These are phyloP conservation scores for Andrena bicolor DNA, from an alignment of 2,888 invertebrate genomes.

Conservation along the genomic window DNA sequence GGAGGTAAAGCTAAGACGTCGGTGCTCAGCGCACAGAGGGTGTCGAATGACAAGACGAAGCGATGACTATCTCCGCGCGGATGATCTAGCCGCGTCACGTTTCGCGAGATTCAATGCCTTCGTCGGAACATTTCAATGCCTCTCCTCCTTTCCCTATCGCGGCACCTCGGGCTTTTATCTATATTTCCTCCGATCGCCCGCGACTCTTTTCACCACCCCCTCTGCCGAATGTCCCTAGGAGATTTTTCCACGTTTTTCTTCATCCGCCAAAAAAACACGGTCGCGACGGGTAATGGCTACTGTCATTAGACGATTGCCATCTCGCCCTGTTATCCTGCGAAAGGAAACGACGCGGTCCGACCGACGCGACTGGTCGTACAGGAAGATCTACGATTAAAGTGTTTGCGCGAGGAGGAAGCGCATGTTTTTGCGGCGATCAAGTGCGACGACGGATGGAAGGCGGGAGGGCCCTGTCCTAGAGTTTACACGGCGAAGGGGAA, in stretches of 20 bases:
- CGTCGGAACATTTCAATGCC: neutral
- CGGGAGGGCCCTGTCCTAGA: neutral
- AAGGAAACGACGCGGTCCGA: constrained; percentile 47
- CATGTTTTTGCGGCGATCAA: constrained; percentile 52
- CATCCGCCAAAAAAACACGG: constrained; percentile 7
- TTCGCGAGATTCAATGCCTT: neutral
- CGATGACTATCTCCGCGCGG: constrained; percentile 53
- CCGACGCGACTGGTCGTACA: constrained; percentile 45
- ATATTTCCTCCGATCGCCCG: neutral
- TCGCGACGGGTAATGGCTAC: constrained; percentile 17
- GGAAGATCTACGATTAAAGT: constrained; percentile 60
- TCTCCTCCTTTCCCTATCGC: neutral
- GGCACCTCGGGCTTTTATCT: no score
- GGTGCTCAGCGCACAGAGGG: constrained; percentile 36
- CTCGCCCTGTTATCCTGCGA: constrained; percentile 34
- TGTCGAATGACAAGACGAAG: constrained; percentile 56
- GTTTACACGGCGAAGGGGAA: neutral
- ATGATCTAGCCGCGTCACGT: constrained; percentile 43
- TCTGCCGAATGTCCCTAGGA: no score
- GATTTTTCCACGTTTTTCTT: constrained; percentile 24
- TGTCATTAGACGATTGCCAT: constrained; percentile 47
- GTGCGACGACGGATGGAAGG: constrained; percentile 27
- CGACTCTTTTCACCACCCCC: neutral
- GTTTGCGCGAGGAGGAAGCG: constrained; percentile 35
- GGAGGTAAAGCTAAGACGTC: constrained; percentile 58